phyloP scores from a whole-genome alignment of 2,113 vertebrate species.

The Eulacestoma nigropectus region DNA sequence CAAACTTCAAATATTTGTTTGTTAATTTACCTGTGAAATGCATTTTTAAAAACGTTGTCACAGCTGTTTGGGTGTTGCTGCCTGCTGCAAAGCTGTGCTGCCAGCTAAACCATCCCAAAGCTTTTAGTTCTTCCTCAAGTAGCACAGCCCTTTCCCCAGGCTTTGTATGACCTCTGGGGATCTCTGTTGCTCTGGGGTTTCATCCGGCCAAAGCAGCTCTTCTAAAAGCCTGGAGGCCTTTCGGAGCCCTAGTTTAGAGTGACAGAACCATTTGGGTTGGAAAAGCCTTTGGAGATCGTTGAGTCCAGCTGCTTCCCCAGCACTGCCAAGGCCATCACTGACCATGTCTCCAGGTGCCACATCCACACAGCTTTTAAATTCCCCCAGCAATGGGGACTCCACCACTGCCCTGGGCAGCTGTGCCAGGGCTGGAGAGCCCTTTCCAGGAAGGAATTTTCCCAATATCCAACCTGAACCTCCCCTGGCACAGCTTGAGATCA shows the following conservation, averaged over 20 bases:
- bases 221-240: neutral
- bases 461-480: fast-evolving
- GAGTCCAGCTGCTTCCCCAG: neutral
- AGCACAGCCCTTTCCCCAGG: neutral
- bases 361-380: no score
- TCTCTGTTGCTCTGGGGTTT: neutral
- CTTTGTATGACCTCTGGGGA: neutral
- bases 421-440: neutral
- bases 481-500: neutral
- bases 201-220: fast-evolving
- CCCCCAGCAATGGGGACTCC: neutral
- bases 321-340: neutral
- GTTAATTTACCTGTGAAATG: neutral
- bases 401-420: fast-evolving
- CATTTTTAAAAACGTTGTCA: neutral
- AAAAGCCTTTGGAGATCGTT: neutral
- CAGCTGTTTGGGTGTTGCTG: neutral
- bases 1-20: neutral
- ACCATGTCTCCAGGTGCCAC: neutral
- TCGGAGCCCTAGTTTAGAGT: neutral
- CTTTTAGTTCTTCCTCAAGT: neutral
- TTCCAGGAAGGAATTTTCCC: neutral
- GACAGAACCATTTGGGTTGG: neutral
- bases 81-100: neutral
- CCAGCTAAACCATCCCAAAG: neutral